These are phyloP conservation scores for Meloe dianella DNA, from an alignment of 2,888 invertebrate species.

Conservation along the genomic window DNA sequence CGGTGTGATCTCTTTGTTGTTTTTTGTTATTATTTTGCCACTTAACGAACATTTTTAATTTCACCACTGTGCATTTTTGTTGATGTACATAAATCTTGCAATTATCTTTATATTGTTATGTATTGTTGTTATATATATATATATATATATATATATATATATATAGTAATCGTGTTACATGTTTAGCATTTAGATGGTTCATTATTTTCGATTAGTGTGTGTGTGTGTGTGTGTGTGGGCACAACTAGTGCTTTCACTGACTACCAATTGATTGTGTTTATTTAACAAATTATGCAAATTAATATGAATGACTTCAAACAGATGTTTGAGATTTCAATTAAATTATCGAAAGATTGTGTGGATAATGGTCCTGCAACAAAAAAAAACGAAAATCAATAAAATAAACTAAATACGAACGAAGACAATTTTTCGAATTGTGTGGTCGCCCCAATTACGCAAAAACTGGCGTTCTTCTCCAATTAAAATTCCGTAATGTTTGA, in stretches of 20 bases:
- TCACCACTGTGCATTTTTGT: too few species aligned
- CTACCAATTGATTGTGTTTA: constrained; percentile 6
- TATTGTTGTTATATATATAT: background rate
- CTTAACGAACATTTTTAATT: too few species aligned
- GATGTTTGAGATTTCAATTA: background rate
- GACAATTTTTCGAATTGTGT: background rate
- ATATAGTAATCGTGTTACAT: background rate
- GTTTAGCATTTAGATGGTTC: constrained; percentile 2
- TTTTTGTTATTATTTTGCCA: too few species aligned
- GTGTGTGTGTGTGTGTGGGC: background rate
- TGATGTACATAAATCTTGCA: too few species aligned
- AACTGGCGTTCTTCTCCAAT: too few species aligned
- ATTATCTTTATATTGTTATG: too few species aligned
- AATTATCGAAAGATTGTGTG: background rate
- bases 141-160: too few species aligned
- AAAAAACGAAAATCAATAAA: background rate
- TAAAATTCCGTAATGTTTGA: background rate
- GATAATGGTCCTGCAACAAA: too few species aligned
- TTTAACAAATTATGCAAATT: constrained; percentile 13
- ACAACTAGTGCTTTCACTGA: background rate
- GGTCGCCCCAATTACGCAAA: too few species aligned
- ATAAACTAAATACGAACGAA: too few species aligned
- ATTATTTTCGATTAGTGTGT: constrained; percentile 7
- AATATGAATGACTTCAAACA: background rate
- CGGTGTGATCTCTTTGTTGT: too few species aligned